These are phyloP conservation scores for Myotis myotis DNA, from an alignment of 2,797 vertebrate genomes.

Conservation along the genomic window DNA sequence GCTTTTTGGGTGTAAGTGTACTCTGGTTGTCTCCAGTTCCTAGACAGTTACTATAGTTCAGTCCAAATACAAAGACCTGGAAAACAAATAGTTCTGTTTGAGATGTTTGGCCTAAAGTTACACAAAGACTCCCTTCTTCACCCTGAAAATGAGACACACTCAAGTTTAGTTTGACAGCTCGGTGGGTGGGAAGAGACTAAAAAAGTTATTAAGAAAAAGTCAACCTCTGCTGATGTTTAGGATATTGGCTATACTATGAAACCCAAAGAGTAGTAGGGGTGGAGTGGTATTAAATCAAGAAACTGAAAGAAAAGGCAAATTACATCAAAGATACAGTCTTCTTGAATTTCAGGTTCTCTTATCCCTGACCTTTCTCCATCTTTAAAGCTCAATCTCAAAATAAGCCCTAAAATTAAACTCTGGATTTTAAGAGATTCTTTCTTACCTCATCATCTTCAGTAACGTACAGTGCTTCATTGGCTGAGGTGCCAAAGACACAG, in stretches of 20 bases:
- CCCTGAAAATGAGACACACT: constrained; percentile 21
- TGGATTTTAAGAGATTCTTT: constrained; percentile 60
- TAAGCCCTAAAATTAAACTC: not conserved
- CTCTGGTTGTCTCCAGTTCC: constrained; percentile 97
- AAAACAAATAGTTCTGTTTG: constrained; percentile 80
- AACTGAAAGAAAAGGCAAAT: not conserved
- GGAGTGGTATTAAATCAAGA: not conserved
- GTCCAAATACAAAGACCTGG: constrained; percentile 94
- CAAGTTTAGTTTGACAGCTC: not conserved
- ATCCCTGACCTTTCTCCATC: not conserved
- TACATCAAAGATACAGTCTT: not conserved
- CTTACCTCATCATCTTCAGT: constrained; percentile 93
- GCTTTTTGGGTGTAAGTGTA: constrained; percentile 93
- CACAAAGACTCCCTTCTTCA: not conserved
- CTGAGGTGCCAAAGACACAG: constrained; percentile 93
- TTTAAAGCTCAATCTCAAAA: not conserved
- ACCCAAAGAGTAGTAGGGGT: not conserved
- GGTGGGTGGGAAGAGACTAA: not conserved
- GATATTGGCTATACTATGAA: not conserved
- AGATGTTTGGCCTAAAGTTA: not conserved
- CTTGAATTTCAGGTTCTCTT: not conserved
- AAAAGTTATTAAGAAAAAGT: not conserved
- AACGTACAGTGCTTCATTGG: constrained; percentile 94
- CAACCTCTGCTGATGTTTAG: not conserved
- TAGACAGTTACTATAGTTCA: constrained; percentile 97